Evolutionary conservation across 1,140 invertebrate species (phyloP), one percentile per base, ranked within the genome.

Genomic region (Scaptomyza hsui): DNA sequence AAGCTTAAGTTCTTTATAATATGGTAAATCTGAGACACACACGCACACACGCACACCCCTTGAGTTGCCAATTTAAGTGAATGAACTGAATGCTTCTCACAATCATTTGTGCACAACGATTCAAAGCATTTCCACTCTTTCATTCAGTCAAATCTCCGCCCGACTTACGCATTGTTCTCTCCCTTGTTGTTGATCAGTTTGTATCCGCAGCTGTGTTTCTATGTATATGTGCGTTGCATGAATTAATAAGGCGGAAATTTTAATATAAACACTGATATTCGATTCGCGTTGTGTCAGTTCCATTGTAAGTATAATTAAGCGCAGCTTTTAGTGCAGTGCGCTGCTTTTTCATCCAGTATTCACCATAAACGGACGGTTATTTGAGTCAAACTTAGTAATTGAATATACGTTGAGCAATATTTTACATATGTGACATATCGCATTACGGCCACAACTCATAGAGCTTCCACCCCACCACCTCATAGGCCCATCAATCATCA

Each of bases 211-310:
- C 32, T 37, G 13, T 59, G 32, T 21, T 9, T 52, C 37, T 42
- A 19, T 63, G 18, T 53, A n/a, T 56, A 44, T 56, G 67, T 60
- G 32, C 15, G 13, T 48, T 16, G 44, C 59, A 78, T 69, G 61
- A 59, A 77, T 86, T 62, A 86, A 78, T 78, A 69, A 78, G 82
- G 81, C 81, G 81, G 81, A 86, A 86, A 86, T 86, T 86, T 86
- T 88, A 86, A 86, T 86, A 88, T 86, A 88, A 85, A 68, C 72
- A 80, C 63, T 53, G 73, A 77, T 73, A 78, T 81, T 75, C 81
- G 77, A 78, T 74, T 71, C 77, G 61, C 68, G 70, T 77, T 56
- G 24, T 72, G 74, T 72, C 49, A 60, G 60, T 64, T 74, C 76
- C 69, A 74, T 62, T 85, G 76, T 73, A 39, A 55, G 52, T 69